phyloP scores from a whole-genome alignment of 2,113 vertebrate species.

The Thermophis baileyi region DNA sequence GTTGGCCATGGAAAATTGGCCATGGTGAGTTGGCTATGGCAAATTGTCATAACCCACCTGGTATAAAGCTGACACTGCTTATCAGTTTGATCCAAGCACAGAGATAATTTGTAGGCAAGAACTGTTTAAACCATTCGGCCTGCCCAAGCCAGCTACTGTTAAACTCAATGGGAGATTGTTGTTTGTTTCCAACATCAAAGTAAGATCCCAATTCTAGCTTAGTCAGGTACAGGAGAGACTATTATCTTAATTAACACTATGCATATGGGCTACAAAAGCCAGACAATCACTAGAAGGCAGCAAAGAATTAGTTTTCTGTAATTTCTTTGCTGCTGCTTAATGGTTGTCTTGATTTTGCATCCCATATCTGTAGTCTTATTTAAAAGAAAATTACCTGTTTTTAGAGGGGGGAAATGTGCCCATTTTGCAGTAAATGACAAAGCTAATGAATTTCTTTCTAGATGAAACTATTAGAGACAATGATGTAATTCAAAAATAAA shows the following conservation, averaged over 20 bases:
- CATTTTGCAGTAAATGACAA: background rate
- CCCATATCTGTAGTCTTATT: background rate
- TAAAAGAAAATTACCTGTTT: background rate
- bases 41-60: no score
- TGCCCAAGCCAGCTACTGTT: background rate
- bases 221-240: background rate
- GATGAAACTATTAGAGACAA: background rate
- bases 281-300: background rate
- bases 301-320: background rate
- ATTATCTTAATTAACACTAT: background rate
- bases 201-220: background rate
- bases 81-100: background rate
- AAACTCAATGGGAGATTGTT: no score
- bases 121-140: background rate
- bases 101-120: background rate
- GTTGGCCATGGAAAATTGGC: no score
- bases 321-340: background rate
- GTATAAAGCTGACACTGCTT: background rate
- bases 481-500: background rate
- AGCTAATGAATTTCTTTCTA: background rate
- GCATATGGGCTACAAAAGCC: background rate
- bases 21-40: no score
- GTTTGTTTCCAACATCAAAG: background rate
- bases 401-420: background rate
- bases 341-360: background rate